These are phyloP conservation scores for Pteropus alecto DNA, from an alignment of 2,113 vertebrate genomes.

Conservation along the genomic window DNA sequence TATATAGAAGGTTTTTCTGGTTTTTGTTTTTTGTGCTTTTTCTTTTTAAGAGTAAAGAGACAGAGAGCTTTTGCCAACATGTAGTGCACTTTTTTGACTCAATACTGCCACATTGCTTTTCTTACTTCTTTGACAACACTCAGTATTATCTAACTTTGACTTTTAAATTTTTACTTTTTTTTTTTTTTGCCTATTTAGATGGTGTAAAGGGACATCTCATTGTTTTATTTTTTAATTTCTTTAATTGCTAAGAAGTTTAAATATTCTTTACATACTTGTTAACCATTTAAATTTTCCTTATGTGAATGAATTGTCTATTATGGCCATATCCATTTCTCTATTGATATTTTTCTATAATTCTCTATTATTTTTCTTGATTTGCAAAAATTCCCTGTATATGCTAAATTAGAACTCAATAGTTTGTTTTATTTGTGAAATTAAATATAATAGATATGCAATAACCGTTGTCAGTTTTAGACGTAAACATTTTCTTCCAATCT, in stretches of 20 bases:
- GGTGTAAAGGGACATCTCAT: not conserved
- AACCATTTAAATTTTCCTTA: not conserved
- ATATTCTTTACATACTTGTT: not conserved
- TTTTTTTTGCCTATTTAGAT: not conserved
- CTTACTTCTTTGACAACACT: not conserved
- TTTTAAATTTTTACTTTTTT: not conserved
- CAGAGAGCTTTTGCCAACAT: not conserved
- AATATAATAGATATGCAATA: not conserved
- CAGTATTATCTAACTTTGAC: not conserved
- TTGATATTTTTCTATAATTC: not conserved
- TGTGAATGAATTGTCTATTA: not conserved
- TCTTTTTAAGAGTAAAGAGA: not conserved
- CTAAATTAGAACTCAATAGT: not conserved
- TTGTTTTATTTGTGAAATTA: constrained; percentile 10
- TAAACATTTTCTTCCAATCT: not conserved
- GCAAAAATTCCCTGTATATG: not conserved
- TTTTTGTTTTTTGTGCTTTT: not conserved
- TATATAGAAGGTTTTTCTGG: not conserved
- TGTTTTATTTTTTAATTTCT: constrained; percentile 5
- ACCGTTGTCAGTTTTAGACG: not conserved
- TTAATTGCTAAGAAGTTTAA: not conserved
- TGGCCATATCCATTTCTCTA: not conserved
- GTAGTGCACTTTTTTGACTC: not conserved
- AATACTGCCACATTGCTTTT: not conserved
- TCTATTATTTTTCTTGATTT: not conserved